Conservation (phyloP, 2,797 vertebrate species). For the Karalla daura region DNA sequence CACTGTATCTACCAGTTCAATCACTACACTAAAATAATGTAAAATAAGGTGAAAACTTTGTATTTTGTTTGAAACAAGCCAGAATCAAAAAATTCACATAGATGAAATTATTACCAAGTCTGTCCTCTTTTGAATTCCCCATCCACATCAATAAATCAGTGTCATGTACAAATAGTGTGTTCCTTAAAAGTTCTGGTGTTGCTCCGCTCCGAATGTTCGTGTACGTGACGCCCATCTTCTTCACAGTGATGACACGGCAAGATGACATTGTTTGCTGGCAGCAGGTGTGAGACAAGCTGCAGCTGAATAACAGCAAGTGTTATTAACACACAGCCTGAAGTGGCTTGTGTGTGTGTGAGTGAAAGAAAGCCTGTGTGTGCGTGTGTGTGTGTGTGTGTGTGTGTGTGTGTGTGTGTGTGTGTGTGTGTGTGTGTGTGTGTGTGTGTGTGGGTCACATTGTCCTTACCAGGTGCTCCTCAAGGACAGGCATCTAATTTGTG, state of each 20-base stretch:
- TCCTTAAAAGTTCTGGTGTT: background rate
- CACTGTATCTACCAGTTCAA: no score
- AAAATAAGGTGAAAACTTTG: no score
- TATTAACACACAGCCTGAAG: slow-evolving; percentile 9
- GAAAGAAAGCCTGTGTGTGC: slow-evolving; percentile 28
- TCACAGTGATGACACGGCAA: background rate
- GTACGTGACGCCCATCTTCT: background rate
- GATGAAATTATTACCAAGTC: no score
- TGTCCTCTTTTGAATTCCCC: no score
- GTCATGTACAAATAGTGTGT: background rate
- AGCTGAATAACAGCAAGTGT: slow-evolving; percentile 20
- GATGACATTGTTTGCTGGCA: slow-evolving; percentile 13
- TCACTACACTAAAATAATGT: no score
- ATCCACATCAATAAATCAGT: no score
- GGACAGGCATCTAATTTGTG: slow-evolving; percentile 67
- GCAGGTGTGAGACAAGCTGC: slow-evolving; percentile 27
- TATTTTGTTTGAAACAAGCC: no score
- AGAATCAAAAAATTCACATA: no score
- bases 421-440: slow-evolving; percentile 24
- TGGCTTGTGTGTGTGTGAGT: slow-evolving; percentile 27
- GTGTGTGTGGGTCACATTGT: slow-evolving; percentile 28
- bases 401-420: slow-evolving; percentile 31
- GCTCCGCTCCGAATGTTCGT: background rate
- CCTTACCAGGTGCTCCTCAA: slow-evolving; percentile 71
- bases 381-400: slow-evolving; percentile 37